Evolutionary conservation across 30 jellyfish, hydroid and myxozoan species (phyloP), one percentile per base, ranked within the genome.

Genomic region (Chironex yamaguchii): DNA sequence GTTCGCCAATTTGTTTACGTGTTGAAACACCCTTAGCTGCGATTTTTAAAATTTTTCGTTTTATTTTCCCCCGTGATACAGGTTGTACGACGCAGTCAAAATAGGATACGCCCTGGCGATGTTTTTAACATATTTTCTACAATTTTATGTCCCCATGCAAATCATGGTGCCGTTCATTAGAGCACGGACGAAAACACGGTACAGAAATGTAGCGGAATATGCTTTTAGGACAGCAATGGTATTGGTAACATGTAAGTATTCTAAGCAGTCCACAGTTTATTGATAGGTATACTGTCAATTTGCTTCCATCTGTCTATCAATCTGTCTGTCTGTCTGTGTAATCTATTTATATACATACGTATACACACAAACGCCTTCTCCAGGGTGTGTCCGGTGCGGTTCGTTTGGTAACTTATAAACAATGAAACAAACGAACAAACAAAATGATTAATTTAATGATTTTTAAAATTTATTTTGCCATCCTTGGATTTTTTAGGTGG

Each of bases 111-210:
- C 99, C 12, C 51, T 95, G 0, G 99, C 97, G 33, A 95, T 90
- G 97, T 95, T 95, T 76, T 51, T 95, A 29, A 89, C 99, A 4
- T 95, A 88, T 70, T 95, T 95, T 77, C 86, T 95, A 27, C 99
- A 95, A 66, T 95, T 95, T 62, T 95, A 95, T 81, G 99, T 95
- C 14, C 99, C 99, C 42, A 84, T 89, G 88, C 97, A 95, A 76
- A 86, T 95, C 87, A 17, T 89, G 64, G 81, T 95, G 22, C 99
- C 99, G 26, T 52, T 96, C 13, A 49, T 95, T 11, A 73, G 90
- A 31, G 73, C 36, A 33, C 78, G 76, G 72, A 35, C 29, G 23
- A 89, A 35, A 6, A 50, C 77, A 42, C 64, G 79, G 21, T 34
- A 52, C 67, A 49, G 92, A 26, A 58, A 54, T 13, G 21, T 35